These are phyloP conservation scores for Nasalis larvatus DNA, from an alignment of 2,113 vertebrate genomes.

Conservation along the genomic window DNA sequence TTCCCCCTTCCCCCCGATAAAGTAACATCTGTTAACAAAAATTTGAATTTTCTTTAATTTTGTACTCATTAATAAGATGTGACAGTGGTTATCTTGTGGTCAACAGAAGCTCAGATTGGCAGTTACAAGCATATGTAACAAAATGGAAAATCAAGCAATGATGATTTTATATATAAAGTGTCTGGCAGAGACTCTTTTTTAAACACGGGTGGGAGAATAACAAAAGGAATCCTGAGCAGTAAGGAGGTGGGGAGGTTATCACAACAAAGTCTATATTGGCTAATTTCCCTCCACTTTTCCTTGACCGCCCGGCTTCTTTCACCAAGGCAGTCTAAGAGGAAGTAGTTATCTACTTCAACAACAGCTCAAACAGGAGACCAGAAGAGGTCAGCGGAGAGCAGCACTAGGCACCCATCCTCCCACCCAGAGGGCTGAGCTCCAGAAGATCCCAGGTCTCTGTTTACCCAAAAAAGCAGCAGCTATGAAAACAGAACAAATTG, in stretches of 20 bases:
- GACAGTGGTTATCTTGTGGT: background rate
- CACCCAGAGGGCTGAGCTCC: background rate
- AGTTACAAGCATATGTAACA: background rate
- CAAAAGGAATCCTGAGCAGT: background rate
- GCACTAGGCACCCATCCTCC: background rate
- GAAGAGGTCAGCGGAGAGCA: conserved; percentile 61
- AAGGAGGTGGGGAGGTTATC: background rate
- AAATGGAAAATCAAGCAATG: conserved; percentile 13
- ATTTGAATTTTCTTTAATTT: conserved; percentile 23
- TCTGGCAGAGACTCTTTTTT: background rate
- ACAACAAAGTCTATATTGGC: background rate
- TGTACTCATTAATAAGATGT: background rate
- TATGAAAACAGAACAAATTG: background rate
- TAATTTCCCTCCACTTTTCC: background rate
- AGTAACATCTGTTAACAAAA: background rate
- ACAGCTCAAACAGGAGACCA: conserved; percentile 20
- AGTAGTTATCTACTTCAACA: background rate
- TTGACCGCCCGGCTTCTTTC: background rate
- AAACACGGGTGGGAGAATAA: background rate
- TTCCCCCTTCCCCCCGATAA: background rate
- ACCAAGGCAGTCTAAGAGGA: background rate
- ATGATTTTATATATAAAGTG: background rate
- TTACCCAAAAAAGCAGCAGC: background rate
- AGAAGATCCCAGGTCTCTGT: background rate
- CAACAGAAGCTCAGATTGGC: background rate